Base-by-base conservation (phyloP, 2,113 vertebrate genomes). In the Chamaea fasciata region DNA sequence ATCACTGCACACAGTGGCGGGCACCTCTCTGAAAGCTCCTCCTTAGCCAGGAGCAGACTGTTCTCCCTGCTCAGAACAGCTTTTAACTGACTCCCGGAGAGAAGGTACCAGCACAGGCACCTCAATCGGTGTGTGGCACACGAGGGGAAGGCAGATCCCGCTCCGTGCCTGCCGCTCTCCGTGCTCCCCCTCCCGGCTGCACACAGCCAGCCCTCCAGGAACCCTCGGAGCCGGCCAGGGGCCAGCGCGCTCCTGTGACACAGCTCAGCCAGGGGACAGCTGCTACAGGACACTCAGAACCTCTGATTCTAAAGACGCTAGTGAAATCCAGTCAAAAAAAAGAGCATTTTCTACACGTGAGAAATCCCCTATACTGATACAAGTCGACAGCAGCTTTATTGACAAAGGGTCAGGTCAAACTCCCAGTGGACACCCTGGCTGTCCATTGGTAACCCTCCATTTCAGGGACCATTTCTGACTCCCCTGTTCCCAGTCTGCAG, bases 81-180 rank as follows among this genome's bases (percentile, higher is more conserved):
- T 86, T 73, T 71, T n/a, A 7, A 55, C 3, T 0, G 4, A 37
- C 35, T 83, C 31, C n/a, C 1, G 0, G 6, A 3, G 69, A 63
- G 33, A 11, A 30, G 52, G 47, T 1, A 30, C 9, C 71, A 59
- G 57, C 44, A 44, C 49, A 35, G 56, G 10, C 1, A 0, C 33
- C 33, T 30, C 17, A 2, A 0, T 7, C 0, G 0, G 14, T 21
- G 44, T 46, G 46, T 23, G 8, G 6, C 37, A 28, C 2, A 4
- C 0, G 0, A 64, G 15, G n/a, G 27, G 46, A 64, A 76, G 59
- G n/a, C 46, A 28, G 49, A 80, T 53, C 21, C 52, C 20, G 11
- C 9, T 0, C 12, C 4, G 62, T 3, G 15, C 65, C 37, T 69
- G 39, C 69, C 17, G 57, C 73, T 91, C 69, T 10, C 16, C 5